Percentiles rank a stretch among this genome's conserved stretches.
phyloP scores from a whole-genome alignment of 2,113 vertebrate genomes.

The Pholis gunnellus region DNA sequence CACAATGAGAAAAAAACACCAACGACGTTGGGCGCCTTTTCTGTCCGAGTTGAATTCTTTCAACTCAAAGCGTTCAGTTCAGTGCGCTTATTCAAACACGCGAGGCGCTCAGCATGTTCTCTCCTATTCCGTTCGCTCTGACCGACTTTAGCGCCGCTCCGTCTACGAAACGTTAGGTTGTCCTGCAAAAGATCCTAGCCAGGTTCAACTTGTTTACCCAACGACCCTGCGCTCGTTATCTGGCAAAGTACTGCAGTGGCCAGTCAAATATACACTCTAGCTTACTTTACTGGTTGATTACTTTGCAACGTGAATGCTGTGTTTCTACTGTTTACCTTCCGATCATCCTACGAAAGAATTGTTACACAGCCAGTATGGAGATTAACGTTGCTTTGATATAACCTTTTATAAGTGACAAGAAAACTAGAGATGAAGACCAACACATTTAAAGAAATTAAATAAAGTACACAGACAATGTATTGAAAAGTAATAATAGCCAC shows the following conservation, averaged over 20 bases:
- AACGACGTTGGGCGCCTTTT: too few species aligned
- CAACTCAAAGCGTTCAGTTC: too few species aligned
- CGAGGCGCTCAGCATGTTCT: too few species aligned
- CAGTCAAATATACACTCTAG: neutral
- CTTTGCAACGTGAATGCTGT: neutral
- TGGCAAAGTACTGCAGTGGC: neutral
- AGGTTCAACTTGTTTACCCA: neutral
- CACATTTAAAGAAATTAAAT: neutral
- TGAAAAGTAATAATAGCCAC: neutral
- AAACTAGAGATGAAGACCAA: neutral
- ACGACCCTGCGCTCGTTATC: neutral
- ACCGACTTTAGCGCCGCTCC: neutral
- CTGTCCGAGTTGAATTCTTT: neutral
- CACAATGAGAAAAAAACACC: too few species aligned
- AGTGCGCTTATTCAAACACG: too few species aligned
- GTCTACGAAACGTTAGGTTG: neutral
- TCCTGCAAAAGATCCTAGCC: neutral
- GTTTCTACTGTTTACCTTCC: neutral
- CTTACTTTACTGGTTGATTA: neutral
- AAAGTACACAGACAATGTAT: neutral
- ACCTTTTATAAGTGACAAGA: neutral
- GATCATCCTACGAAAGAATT: too few species aligned
- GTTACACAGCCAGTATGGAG: neutral
- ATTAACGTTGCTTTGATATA: neutral
- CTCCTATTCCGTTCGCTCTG: too few species aligned